Percentiles rank a stretch among this genome's conserved stretches.
These are phyloP conservation scores for Trinectes maculatus DNA, from an alignment of 2,113 vertebrate species.

Conservation along the genomic window DNA sequence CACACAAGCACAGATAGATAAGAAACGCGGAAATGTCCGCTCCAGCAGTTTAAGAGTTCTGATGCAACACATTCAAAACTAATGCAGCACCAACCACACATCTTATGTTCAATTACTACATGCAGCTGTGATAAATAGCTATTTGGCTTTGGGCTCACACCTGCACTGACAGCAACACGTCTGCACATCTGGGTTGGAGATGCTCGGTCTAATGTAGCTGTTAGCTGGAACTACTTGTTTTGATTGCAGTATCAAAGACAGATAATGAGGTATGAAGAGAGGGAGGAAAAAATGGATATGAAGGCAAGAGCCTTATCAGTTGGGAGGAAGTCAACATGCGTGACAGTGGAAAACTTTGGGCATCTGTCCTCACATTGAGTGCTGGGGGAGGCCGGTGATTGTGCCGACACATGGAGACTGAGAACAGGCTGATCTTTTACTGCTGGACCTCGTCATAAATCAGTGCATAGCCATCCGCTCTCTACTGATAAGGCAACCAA, in stretches of 20 bases:
- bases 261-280: constrained; percentile 35
- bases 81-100: neutral
- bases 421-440: constrained; percentile 67
- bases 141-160: constrained; percentile 15
- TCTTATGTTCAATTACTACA: neutral
- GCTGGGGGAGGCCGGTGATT: constrained; percentile 53
- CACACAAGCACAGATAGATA: constrained; percentile 41
- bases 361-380: constrained; percentile 38
- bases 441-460: constrained; percentile 71
- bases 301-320: constrained; percentile 49
- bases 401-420: constrained; percentile 56
- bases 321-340: constrained; percentile 50
- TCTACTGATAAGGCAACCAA: constrained; percentile 68
- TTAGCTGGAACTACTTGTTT: constrained; percentile 39
- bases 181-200: constrained; percentile 22
- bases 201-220: constrained; percentile 25
- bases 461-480: constrained; percentile 59
- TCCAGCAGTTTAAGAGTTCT: constrained; percentile 26
- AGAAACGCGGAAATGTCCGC: constrained; percentile 47
- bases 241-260: constrained; percentile 27
- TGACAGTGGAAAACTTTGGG: constrained; percentile 58
- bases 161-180: constrained; percentile 1
- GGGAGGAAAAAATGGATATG: constrained; percentile 5
- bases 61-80: constrained; percentile 27
- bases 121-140: neutral